Percentiles rank a stretch among this genome's conserved stretches.
Conservation (phyloP, 2,113 vertebrate species). For the Paedocypris sp. region DNA sequence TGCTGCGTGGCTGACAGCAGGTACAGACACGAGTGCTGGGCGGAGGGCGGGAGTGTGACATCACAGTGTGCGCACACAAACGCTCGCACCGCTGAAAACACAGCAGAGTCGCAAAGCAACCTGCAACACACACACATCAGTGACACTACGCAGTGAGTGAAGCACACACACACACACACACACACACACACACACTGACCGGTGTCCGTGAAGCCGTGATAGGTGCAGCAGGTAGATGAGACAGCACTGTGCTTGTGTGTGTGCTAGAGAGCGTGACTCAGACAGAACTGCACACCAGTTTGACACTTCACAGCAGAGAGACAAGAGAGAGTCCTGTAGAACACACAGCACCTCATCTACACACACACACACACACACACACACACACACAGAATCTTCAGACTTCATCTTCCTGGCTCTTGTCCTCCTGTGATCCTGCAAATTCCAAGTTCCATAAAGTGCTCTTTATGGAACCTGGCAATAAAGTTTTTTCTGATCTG, state of each 20-base stretch:
- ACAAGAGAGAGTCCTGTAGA: conserved; percentile 63
- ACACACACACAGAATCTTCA: conserved; percentile 7
- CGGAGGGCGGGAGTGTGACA: conserved; percentile 40
- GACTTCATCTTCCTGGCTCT: too few relatives aligned
- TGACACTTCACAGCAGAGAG: conserved; percentile 61
- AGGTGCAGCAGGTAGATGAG: conserved; percentile 70
- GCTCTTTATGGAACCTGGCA: too few relatives aligned
- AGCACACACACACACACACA: conserved; percentile 4
- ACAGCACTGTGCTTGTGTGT: conserved; percentile 68
- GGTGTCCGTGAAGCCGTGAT: conserved; percentile 69
- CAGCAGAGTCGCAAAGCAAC: conserved; percentile 70
- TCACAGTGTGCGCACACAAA: conserved; percentile 62
- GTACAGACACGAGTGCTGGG: conserved; percentile 74
- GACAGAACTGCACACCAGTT: conserved; percentile 70
- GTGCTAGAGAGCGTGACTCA: conserved; percentile 54
- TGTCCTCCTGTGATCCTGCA: too few relatives aligned
- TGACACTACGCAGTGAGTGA: conserved; percentile 11
- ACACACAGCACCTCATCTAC: conserved; percentile 61
- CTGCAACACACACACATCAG: conserved; percentile 48
- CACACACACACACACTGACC: conserved; percentile 52
- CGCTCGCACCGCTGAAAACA: conserved; percentile 53
- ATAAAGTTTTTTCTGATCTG: too few relatives aligned
- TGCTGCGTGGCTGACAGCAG: conserved; percentile 76
- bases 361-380: conserved; percentile 24
- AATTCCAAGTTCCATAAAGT: too few relatives aligned